These are phyloP conservation scores for Zaprionus nigranus DNA, from an alignment of 1,140 invertebrate species.

Conservation along the genomic window DNA sequence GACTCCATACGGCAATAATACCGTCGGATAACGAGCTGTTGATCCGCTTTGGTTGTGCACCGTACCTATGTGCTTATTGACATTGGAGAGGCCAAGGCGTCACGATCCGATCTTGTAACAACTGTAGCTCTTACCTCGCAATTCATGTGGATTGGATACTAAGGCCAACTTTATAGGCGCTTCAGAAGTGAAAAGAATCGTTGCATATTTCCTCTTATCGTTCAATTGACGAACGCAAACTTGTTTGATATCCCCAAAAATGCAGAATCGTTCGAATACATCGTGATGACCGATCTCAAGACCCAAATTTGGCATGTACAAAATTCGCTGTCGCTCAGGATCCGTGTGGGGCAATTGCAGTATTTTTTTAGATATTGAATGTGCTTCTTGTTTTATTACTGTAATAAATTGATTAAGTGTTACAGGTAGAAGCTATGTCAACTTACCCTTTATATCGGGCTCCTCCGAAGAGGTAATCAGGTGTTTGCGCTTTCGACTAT, in stretches of 20 bases:
- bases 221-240: constrained; percentile 10
- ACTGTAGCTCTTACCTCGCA: not conserved
- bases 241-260: constrained; percentile 12
- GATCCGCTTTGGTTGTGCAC: not conserved
- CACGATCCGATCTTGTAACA: constrained; percentile 1
- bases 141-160: constrained; percentile 15
- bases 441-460: not conserved
- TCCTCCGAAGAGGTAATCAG: not conserved
- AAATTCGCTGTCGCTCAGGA: not conserved
- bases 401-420: not conserved
- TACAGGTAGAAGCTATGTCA: not conserved
- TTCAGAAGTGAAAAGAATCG: not conserved
- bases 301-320: constrained; percentile 14
- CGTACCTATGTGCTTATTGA: not conserved
- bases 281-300: constrained; percentile 7
- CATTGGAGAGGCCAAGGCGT: not conserved
- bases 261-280: constrained; percentile 23
- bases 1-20: not conserved
- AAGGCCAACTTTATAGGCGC: not conserved
- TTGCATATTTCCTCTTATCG: constrained; percentile 12
- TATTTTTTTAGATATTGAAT: not conserved
- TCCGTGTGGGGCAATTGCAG: not conserved
- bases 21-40: not conserved
- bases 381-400: not conserved
- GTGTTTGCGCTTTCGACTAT: not conserved